A percentile compares a stretch with the other conserved stretches of the same genome.
Conservation (phyloP, 2,113 vertebrate species). For the Onychorhynchus coronatus region DNA sequence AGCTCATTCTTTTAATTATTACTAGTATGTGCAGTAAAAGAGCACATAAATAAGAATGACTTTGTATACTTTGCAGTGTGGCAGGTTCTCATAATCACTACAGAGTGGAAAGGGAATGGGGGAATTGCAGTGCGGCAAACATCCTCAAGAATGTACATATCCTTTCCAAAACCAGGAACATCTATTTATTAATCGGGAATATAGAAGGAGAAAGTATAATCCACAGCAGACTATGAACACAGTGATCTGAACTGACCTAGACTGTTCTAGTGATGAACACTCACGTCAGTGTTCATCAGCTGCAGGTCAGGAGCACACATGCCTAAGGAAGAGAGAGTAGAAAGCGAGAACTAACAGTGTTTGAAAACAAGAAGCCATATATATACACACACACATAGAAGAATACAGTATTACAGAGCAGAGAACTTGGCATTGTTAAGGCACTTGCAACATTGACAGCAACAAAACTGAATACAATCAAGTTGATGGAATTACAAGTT, state of each 20-base stretch:
- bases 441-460: background rate
- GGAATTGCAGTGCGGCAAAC: background rate
- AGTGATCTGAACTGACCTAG: background rate
- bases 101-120: background rate
- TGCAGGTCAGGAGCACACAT: background rate
- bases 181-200: background rate
- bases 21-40: background rate
- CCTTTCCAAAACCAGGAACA: background rate
- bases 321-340: background rate
- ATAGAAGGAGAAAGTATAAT: background rate
- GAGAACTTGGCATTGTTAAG: background rate
- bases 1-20: background rate
- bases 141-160: background rate
- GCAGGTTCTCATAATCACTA: background rate
- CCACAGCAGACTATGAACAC: background rate
- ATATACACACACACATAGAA: background rate
- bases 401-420: background rate
- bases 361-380: background rate
- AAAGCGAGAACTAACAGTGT: background rate
- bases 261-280: background rate
- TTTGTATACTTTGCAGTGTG: background rate
- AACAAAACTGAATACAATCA: background rate
- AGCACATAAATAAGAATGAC: background rate
- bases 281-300: background rate
- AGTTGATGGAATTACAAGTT: background rate